Conservation (phyloP, 2,888 invertebrate species). For the Nipponacmea schrenckii region DNA sequence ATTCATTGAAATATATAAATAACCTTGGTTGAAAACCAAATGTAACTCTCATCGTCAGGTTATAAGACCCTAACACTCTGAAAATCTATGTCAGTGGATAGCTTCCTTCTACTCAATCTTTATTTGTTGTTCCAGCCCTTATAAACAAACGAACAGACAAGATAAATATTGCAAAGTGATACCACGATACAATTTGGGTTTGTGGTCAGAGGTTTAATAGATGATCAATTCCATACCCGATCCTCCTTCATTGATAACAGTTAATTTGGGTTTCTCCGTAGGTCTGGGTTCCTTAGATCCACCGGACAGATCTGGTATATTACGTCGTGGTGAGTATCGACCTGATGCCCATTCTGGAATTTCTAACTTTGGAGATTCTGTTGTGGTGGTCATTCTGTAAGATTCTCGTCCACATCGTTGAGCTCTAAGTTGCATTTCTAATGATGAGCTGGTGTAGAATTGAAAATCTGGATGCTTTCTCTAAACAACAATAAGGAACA, state of each 20-base stretch:
- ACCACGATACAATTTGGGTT: too few relatives aligned
- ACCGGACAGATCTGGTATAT: not conserved
- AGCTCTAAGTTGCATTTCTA: slow-evolving; percentile 36
- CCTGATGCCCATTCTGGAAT: slow-evolving; percentile 27
- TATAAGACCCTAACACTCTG: too few relatives aligned
- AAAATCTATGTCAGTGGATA: too few relatives aligned
- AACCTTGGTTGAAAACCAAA: too few relatives aligned
- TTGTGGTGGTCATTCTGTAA: slow-evolving; percentile 16
- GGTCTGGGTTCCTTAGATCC: not conserved
- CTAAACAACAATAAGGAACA: slow-evolving; percentile 13
- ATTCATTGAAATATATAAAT: too few relatives aligned
- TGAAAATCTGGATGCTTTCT: slow-evolving; percentile 31
- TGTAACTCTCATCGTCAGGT: too few relatives aligned
- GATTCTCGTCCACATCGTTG: slow-evolving; percentile 42
- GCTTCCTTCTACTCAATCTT: too few relatives aligned
- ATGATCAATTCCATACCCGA: not conserved
- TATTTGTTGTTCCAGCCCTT: too few relatives aligned
- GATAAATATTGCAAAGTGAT: too few relatives aligned
- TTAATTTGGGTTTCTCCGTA: slow-evolving; percentile 19
- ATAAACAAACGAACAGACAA: too few relatives aligned
- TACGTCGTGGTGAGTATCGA: slow-evolving; percentile 21
- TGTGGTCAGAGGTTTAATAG: too few relatives aligned
- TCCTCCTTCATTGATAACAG: slow-evolving; percentile 11
- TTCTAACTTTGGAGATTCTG: slow-evolving; percentile 28
- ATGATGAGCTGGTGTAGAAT: slow-evolving; percentile 30